Evolutionary conservation across 2,888 invertebrate genomes (phyloP).

Genomic region (Tetanocera ferruginea): DNA sequence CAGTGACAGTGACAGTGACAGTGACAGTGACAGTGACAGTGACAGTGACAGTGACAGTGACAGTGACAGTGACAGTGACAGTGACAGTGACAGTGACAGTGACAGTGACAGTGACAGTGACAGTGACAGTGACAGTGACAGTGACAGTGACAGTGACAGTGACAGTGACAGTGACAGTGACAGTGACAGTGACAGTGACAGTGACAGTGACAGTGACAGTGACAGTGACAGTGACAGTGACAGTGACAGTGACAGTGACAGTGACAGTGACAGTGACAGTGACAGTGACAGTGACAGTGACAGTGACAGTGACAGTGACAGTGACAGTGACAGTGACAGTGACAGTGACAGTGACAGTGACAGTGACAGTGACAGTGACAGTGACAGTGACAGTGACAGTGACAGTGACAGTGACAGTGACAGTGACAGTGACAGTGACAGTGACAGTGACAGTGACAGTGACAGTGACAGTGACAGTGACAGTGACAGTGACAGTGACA

Average conservation of each 20-base stretch:
- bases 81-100: background rate
- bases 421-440: background rate
- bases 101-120: background rate
- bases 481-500: background rate
- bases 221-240: background rate
- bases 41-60: background rate
- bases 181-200: background rate
- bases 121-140: background rate
- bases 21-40: background rate
- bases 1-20: no score
- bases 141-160: background rate
- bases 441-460: background rate
- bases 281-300: no score
- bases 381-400: no score
- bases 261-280: background rate
- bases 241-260: background rate
- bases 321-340: background rate
- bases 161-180: background rate
- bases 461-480: background rate
- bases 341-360: background rate
- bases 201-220: background rate
- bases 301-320: no score
- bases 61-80: background rate
- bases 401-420: background rate
- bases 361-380: no score